Evolutionary conservation across 92 coral and sea anemone genomes (phyloP), one percentile per base, ranked within the genome.

Genomic region (Blastomussa wellsi): DNA sequence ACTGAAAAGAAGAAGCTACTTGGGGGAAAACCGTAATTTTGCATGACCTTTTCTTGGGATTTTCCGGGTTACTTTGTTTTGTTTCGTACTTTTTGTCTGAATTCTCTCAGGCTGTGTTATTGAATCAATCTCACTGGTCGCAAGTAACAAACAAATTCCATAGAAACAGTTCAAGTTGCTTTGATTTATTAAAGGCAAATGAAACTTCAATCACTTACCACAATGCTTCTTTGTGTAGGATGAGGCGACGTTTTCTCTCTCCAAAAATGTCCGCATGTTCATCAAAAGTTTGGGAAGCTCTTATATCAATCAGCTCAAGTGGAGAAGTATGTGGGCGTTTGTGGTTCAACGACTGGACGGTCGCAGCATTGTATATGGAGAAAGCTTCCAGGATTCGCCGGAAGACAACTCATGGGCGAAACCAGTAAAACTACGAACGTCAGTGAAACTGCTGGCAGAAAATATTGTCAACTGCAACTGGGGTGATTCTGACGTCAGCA

Each of bases 301-400:
- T 44, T 93, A 87, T 82, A 78, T 91, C 72, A 74, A 73, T 47
- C 90, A 80, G 16, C 68, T 93, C 26, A 81, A 79, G 39, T 93
- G 95, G 94, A 64, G 97, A 72, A 91, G 90, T 66, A 93, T 79
- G 86, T 93, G 97, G 97, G 97, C 95, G 38, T 88, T 93, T 78
- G 95, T 91, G 29, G 79, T 89, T 15, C 97, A 91, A 60, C 89
- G 81, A 71, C 22, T 75, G 49, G 78, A 83, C 55, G 66, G 38
- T 42, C 88, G 85, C 31, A 75, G 81, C 41, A 82, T 82, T 14
- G 92, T 91, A 29, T 77, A 70, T 17, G 97, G 93, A 20, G 95
- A 92, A 77, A 83, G 87, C 38, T 52, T 84, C 16, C 81, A 84
- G 62, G 37, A 74, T 6, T 28, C 65, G 2, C 59, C 80, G 15